Base-by-base conservation (phyloP, 2,797 vertebrate genomes). In the Muscicapa striata region DNA sequence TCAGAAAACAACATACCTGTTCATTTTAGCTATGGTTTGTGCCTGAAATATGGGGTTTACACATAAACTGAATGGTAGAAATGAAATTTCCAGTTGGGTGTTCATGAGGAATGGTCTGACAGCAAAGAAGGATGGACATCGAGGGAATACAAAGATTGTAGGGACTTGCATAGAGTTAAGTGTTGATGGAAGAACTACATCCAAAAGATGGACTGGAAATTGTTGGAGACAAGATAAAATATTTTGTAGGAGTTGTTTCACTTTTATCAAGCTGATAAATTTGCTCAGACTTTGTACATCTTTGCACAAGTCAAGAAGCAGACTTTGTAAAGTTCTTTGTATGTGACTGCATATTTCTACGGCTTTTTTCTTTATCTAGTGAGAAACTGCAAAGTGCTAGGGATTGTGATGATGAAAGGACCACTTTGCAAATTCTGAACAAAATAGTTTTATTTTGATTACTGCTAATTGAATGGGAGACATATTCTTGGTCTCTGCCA, bases 371-470 rank as follows among this genome's bases (percentile, higher is more conserved):
- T 46, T 46, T 55, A 38, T 59, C 82, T 63, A 29, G 29, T 62
- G 41, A 75, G 32, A 82, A 79, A 79, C 13, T 72, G 49, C 11
- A 15, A 29, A 77, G 7, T 67, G 30, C 32, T 91, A 62, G 59
- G 58, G 57, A 75, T 34, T 72, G 15, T 58, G 10, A 51, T 17
- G 3, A 30, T 40, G 34, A 90, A 54, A 89, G 29, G 45, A 77
- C 17, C 41, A 9, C 54, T 80, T 73, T 51, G 22, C 58, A 89
- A 62, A 22, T 67, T 62, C 91, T 73, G 30, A 66, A 83, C 57
- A 87, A 84, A 94, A 72, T 41, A 54, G 21, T 49, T 72, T 80
- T 67, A 87, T 95, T 95, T 48, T 90, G 41, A 74, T 87, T 27
- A 43, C 29, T 74, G 23, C 62, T 86, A 76, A 3, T 23, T 10